phyloP scores from a whole-genome alignment of 2,797 vertebrate species.

The Potorous gilbertii region DNA sequence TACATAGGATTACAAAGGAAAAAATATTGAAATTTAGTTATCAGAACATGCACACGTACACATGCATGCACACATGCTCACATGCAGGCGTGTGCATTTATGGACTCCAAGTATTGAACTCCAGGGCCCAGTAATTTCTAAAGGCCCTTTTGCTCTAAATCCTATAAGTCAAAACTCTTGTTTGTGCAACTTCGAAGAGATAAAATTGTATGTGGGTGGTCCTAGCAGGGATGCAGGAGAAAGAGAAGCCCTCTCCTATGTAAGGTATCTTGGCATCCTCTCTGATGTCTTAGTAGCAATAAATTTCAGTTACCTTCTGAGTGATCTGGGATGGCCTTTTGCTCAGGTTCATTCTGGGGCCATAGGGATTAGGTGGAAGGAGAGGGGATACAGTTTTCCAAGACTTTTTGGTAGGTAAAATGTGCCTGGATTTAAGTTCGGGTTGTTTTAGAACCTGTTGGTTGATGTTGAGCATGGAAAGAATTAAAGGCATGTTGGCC shows the following conservation, averaged over 20 bases:
- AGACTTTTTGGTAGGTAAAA: not conserved
- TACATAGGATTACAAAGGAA: not conserved
- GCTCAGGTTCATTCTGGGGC: not conserved
- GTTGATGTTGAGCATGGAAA: not conserved
- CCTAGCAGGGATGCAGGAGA: not conserved
- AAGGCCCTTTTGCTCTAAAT: not conserved
- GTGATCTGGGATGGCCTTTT: not conserved
- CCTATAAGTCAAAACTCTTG: not conserved
- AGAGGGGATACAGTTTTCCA: not conserved
- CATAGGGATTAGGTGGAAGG: not conserved
- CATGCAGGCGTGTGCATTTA: not conserved
- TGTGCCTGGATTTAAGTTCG: not conserved
- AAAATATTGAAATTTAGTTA: not conserved
- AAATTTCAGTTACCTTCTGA: not conserved
- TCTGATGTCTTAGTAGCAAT: not conserved
- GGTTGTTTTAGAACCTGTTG: not conserved
- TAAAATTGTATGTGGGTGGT: not conserved
- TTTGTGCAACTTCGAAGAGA: not conserved
- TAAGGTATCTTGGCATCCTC: not conserved
- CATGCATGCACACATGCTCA: not conserved
- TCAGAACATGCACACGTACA: not conserved
- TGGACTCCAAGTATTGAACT: not conserved
- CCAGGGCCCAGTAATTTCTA: not conserved
- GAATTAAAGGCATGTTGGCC: not conserved
- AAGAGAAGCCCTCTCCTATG: not conserved